Percentiles rank a stretch among this genome's conserved stretches.
Conservation (phyloP, 2,113 vertebrate genomes). For the Albula goreensis region DNA sequence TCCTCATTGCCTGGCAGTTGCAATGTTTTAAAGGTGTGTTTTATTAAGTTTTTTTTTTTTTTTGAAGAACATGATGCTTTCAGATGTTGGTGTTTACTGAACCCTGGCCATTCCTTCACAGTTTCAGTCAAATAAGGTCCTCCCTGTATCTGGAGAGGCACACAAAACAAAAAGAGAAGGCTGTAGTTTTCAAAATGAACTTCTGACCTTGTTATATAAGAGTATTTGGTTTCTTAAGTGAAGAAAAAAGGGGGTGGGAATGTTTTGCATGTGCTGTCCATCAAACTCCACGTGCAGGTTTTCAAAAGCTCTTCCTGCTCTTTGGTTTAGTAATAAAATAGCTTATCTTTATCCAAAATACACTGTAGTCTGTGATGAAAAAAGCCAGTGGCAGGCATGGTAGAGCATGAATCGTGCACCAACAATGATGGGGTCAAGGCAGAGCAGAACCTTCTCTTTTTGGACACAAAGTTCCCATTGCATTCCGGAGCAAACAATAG, state of each 20-base stretch:
- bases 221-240: conserved; percentile 22
- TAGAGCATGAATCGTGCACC: conserved; percentile 24
- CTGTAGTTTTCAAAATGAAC: conserved; percentile 21
- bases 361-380: neutral
- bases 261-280: neutral
- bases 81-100: neutral
- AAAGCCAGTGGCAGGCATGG: conserved; percentile 20
- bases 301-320: neutral
- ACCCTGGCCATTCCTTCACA: neutral
- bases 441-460: conserved; percentile 41
- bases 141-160: neutral
- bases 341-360: neutral
- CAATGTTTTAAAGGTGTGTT: neutral
- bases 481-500: conserved; percentile 53
- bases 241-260: neutral
- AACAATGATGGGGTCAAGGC: conserved; percentile 33
- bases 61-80: neutral
- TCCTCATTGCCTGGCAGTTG: neutral
- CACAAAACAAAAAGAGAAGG: neutral
- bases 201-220: conserved; percentile 40
- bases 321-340: neutral
- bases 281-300: neutral
- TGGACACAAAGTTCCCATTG: conserved; percentile 36
- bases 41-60: neutral
- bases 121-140: neutral